Base-by-base conservation (phyloP, 2,797 vertebrate genomes). In the Sebastiscus tertius region DNA sequence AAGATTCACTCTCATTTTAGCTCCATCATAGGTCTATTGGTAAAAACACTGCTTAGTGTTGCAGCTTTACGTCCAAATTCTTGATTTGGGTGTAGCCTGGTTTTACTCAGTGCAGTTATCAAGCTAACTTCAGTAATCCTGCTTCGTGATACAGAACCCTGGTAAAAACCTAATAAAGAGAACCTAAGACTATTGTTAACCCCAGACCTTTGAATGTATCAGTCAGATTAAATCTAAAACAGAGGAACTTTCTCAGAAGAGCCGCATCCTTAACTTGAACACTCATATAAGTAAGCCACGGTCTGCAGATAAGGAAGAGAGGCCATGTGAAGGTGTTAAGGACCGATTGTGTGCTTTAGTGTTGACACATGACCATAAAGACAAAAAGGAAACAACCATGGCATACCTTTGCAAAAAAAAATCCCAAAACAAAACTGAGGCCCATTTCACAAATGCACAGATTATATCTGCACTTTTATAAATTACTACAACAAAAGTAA, bases 331-430 rank as follows among this genome's bases (percentile, higher is more conserved):
- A 42, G 27, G 61, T 66, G 80, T 80, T 62, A 72, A 65, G 63
- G 63, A 83, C 75, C 31, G 2, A 79, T 46, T 66, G 60, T 92
- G 88, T 92, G 90, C 90, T 92, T 89, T 80, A 85, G 86, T 81
- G 79, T 79, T 66, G 63, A 87, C 83, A 89, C 84, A 76, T 79
- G 77, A 82, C 81, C 75, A 79, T 42, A 71, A 75, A 79, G 70
- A 77, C 33, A 80, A 67, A 79, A 49, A 74, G 5, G 4, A 72
- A 87, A 81, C 18, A 66, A 77, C 63, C 29, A 61, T 71, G 46
- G 58, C 31, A 84, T 67, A 82, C 3, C 6, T 66, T 75, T 55
- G 49, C 16, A 65, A 78, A 77, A 68, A 80, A 42, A 22, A 67
- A 10, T 3, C 2, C 18, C 14, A 52, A 66, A 36, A 14, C 18